Base-by-base conservation (phyloP, 1,140 invertebrate species). In the Bombus superbus region DNA sequence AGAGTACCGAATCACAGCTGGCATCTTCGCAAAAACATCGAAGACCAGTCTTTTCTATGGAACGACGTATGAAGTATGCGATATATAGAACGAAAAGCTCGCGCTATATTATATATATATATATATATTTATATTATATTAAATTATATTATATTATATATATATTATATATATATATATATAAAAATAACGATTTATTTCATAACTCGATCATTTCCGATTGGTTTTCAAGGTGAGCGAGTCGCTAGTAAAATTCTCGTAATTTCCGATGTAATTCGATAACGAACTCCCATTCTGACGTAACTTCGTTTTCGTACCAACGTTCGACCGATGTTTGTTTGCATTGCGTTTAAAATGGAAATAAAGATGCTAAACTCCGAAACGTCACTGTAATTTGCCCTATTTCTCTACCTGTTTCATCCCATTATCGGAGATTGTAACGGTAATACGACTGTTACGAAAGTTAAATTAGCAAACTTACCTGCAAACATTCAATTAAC, bases 381-480 rank as follows among this genome's bases (percentile, higher is more conserved):
- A n/a, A 42, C 6, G 25, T 72, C 42, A 18, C 5, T 72, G 11
- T 13, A 53, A 18, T 57, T 25, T 25, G 11, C 9, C 8, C 32
- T 28, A 3, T 68, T 8, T 68, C 18, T 38, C 74, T n/a, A 11
- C 25, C 18, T n/a, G 6, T 9, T 59, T 38, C 35, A 11, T 5
- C 18, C 10, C 8, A 18, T n/a, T 22, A 15, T 9, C 9, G 3
- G 4, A 10, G 10, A 76, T 59, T n/a, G 2, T 38, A 4, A 10
- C 38, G 11, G n/a, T n/a, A 18, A 77, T 3, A 3, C 40, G 44
- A 74, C 38, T 25, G 44, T 71, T 4, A 4, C 44, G 18, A 64
- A 78, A 78, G 66, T 81, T 69, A 71, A 71, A 81, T 80, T 80
- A 69, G 78, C 47, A 5, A 72, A 25, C 35, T 38, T 77, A 77